Percentiles rank a stretch among this genome's conserved stretches.
phyloP scores from a whole-genome alignment of 2,888 invertebrate genomes.

The Drosophila algonquin region DNA sequence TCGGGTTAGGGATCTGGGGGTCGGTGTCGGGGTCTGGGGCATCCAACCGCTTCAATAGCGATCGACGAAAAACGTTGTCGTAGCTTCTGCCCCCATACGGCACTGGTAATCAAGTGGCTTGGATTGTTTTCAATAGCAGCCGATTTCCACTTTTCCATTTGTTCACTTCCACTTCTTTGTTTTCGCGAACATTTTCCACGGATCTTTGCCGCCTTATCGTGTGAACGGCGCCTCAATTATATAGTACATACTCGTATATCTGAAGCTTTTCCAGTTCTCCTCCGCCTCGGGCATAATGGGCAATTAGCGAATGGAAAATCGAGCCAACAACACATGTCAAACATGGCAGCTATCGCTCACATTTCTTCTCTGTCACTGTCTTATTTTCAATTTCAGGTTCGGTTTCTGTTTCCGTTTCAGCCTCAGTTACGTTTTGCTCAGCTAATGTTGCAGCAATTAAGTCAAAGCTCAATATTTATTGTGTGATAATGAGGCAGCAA shows the following conservation, averaged over 20 bases:
- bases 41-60: too few species aligned
- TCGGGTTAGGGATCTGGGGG: neutral
- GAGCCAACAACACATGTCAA: constrained; percentile 41
- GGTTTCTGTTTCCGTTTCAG: too few species aligned
- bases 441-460: constrained; percentile 18
- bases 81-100: neutral
- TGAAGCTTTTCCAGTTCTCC: constrained; percentile 30
- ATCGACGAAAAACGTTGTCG: too few species aligned
- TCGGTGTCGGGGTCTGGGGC: neutral
- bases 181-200: constrained; percentile 45
- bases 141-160: constrained; percentile 17
- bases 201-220: constrained; percentile 42
- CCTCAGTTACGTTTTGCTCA: neutral
- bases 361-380: constrained; percentile 6
- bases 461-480: constrained; percentile 12
- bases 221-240: constrained; percentile 56
- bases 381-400: neutral
- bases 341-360: constrained; percentile 28
- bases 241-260: neutral
- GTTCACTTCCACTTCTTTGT: constrained; percentile 71
- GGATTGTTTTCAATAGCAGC: constrained; percentile 46
- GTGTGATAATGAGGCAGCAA: constrained; percentile 35
- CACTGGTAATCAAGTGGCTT: constrained; percentile 29
- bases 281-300: constrained; percentile 23
- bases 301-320: constrained; percentile 48